Percentiles rank a stretch among this genome's conserved stretches.
These are phyloP conservation scores for Acanthornis magna DNA, from an alignment of 2,797 vertebrate species.

Conservation along the genomic window DNA sequence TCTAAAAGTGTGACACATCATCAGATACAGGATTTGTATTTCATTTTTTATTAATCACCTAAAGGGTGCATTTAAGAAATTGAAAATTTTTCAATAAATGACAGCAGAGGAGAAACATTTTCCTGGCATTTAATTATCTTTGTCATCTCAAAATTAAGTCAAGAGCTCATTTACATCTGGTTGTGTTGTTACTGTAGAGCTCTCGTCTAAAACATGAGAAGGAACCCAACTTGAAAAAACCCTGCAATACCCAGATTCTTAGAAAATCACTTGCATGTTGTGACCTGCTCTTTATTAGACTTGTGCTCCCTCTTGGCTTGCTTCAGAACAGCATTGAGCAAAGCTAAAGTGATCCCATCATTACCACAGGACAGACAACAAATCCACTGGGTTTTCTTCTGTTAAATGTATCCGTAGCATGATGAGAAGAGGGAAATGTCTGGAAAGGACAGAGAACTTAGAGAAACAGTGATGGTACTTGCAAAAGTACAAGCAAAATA, in stretches of 20 bases:
- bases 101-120: neutral
- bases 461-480: neutral
- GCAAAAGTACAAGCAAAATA: neutral
- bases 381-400: neutral
- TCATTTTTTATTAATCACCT: neutral
- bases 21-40: neutral
- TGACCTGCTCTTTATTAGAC: neutral
- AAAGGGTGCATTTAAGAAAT: neutral
- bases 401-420: neutral
- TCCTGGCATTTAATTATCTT: neutral
- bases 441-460: neutral
- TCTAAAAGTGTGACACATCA: neutral
- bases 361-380: neutral
- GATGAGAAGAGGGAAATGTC: neutral
- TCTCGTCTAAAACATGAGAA: neutral
- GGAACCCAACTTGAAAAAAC: neutral
- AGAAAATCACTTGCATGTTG: neutral
- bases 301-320: neutral
- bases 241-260: neutral
- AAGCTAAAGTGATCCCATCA: neutral
- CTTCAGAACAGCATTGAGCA: neutral
- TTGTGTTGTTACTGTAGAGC: neutral
- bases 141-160: neutral
- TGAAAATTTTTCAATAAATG: neutral
- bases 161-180: neutral